Evolutionary conservation across 2,888 invertebrate genomes (phyloP).

Genomic region (Dioctria linearis): DNA sequence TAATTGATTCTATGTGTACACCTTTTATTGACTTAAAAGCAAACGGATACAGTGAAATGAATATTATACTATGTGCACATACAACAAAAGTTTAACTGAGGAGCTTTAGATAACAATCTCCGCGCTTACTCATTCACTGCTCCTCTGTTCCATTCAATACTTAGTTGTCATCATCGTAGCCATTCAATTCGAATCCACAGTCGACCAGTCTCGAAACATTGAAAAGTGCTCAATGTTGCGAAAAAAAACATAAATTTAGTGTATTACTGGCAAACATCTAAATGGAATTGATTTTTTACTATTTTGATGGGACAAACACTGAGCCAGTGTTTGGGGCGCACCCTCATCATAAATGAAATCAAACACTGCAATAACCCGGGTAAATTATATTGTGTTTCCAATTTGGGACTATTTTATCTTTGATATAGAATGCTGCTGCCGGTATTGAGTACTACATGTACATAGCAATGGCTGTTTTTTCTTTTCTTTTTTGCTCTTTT

Average conservation of each 20-base stretch:
- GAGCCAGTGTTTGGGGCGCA: slow-evolving; percentile 65
- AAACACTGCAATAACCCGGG: slow-evolving; percentile 67
- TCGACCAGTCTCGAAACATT: neutral
- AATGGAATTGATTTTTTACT: slow-evolving; percentile 4
- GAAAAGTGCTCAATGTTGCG: slow-evolving; percentile 32
- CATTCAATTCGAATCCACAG: neutral
- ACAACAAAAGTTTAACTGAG: slow-evolving; percentile 34
- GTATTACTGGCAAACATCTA: slow-evolving; percentile 33
- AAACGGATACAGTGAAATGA: slow-evolving; percentile 29
- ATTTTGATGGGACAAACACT: slow-evolving; percentile 65
- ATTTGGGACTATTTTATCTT: neutral
- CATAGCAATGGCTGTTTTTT: neutral
- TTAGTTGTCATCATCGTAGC: neutral
- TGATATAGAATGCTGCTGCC: too few relatives aligned
- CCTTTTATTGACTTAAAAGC: slow-evolving; percentile 23
- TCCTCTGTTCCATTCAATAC: neutral
- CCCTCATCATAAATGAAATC: slow-evolving; percentile 65
- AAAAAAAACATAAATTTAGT: slow-evolving; percentile 33
- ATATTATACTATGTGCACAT: neutral
- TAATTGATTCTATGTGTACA: slow-evolving; percentile 29
- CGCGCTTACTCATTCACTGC: slow-evolving; percentile 35
- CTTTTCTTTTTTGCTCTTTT: neutral
- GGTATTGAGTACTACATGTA: too few relatives aligned
- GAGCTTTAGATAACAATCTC: slow-evolving; percentile 44
- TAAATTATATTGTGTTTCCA: slow-evolving; percentile 57